A percentile compares a stretch with the other conserved stretches of the same genome.
phyloP scores from a whole-genome alignment of 2,888 invertebrate species.

The Nephrocerus scutellatus region DNA sequence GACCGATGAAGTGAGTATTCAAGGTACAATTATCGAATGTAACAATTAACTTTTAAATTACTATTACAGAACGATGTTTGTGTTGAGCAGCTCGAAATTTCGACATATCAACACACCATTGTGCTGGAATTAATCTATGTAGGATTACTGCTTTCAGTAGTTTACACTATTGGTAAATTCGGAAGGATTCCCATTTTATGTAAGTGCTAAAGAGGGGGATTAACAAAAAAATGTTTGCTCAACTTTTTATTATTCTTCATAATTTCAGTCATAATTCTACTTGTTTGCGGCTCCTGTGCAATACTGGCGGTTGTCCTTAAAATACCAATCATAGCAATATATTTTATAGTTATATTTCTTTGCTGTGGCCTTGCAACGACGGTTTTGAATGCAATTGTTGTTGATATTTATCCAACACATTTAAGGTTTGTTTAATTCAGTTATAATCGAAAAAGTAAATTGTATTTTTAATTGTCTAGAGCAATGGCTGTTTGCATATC shows the following conservation, averaged over 20 bases:
- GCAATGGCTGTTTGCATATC: slow-evolving; percentile 32
- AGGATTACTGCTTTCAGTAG: slow-evolving; percentile 25
- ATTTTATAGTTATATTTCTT: slow-evolving; percentile 28
- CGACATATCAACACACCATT: slow-evolving; percentile 32
- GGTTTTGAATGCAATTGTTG: slow-evolving; percentile 34
- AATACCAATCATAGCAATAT: slow-evolving; percentile 27
- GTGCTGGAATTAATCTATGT: slow-evolving; percentile 33
- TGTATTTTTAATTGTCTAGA: slow-evolving; percentile 18
- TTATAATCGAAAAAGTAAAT: no score
- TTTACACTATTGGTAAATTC: slow-evolving; percentile 26
- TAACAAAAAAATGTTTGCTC: neutral
- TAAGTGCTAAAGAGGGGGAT: slow-evolving; percentile 16
- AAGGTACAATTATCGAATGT: no score
- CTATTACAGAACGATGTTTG: no score
- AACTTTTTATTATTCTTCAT: neutral
- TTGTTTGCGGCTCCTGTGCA: slow-evolving; percentile 26
- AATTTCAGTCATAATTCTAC: slow-evolving; percentile 23
- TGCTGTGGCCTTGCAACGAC: slow-evolving; percentile 29
- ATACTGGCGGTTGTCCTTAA: slow-evolving; percentile 24
- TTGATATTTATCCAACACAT: slow-evolving; percentile 39
- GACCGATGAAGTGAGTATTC: slow-evolving; percentile 11
- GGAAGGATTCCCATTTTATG: slow-evolving; percentile 29
- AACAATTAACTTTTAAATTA: no score
- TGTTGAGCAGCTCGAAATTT: slow-evolving; percentile 28
- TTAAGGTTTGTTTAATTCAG: slow-evolving; percentile 31